Evolutionary conservation across 2,888 invertebrate species (phyloP), one percentile per base, ranked within the genome.

Genomic region (Drosophila nr. perissopoda): DNA sequence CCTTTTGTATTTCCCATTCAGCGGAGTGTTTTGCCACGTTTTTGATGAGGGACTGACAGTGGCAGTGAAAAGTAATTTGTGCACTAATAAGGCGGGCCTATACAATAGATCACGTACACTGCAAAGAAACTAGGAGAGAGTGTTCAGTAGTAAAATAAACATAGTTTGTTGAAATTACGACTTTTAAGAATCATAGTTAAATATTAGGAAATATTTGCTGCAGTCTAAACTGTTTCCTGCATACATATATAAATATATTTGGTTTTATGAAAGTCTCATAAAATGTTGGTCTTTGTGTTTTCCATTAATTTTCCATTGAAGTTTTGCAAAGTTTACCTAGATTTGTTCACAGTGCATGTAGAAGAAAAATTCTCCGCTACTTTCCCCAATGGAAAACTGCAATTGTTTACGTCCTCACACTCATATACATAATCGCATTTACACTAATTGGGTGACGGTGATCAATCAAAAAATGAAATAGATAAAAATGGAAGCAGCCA

Each of bases 21-120:
- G 73, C 83, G 72, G 83, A 82, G 87, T 89, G 87, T 87, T 87
- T 87, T 85, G 89, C 85, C 76, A 80, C 77, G 77, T 62, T 83
- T 75, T 86, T 90, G 89, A 90, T 90, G 90, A 89, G 90, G 90
- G 90, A 90, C 86, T 89, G 90, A 90, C 90, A 90, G 86, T 90
- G 87, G 84, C 82, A 87, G 79, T 88, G 86, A 90, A 89, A 90
- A 82, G 87, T 80, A 89, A 90, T 90, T 90, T 90, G 90, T 83
- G 87, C 83, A 83, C 83, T 82, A 88, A 88, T 88, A 88, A 82
- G 71, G 70, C 73, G 42, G 54, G 58, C 38, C 48, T 61, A 58
- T 62, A 74, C 58, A 65, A 56, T 65, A 56, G 54, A 57, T 33
- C 60, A 21, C 60, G 8, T 74, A 40, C 89, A 86, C 87, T 51